phyloP scores from a whole-genome alignment of 2,113 vertebrate genomes.

The Hypomesus transpacificus region DNA sequence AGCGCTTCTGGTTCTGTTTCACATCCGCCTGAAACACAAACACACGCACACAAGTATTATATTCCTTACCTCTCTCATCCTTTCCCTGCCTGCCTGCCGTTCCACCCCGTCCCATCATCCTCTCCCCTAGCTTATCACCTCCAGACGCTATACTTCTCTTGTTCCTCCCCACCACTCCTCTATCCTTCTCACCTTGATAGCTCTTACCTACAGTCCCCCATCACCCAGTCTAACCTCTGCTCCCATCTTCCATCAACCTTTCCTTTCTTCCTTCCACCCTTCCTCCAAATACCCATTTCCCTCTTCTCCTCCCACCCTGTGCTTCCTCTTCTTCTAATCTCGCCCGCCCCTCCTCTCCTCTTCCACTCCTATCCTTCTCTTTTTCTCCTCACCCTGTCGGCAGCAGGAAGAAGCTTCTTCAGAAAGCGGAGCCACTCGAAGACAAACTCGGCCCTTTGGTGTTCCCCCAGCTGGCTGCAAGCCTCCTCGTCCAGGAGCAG shows the following conservation, averaged over 20 bases:
- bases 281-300: neutral
- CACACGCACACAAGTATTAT: neutral
- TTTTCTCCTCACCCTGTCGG: conserved; percentile 71
- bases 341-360: neutral
- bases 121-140: no score
- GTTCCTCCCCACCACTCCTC: no score
- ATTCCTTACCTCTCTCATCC: no score
- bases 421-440: conserved; percentile 86
- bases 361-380: neutral
- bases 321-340: neutral
- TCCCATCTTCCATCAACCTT: no score
- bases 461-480: conserved; percentile 72
- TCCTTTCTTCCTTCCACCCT: no score
- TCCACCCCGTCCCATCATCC: no score
- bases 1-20: conserved; percentile 82
- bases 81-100: no score
- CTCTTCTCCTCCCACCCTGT: neutral
- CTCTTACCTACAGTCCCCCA: no score
- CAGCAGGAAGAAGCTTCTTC: conserved; percentile 78
- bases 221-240: no score
- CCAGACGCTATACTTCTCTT: no score
- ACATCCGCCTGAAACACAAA: conserved; percentile 72
- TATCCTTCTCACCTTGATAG: no score
- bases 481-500: conserved; percentile 83
- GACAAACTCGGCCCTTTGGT: conserved; percentile 81